Percentiles rank a stretch among this genome's conserved stretches.
These are phyloP conservation scores for Ectropis crepuscularia DNA, from an alignment of 2,888 invertebrate genomes.

Conservation along the genomic window DNA sequence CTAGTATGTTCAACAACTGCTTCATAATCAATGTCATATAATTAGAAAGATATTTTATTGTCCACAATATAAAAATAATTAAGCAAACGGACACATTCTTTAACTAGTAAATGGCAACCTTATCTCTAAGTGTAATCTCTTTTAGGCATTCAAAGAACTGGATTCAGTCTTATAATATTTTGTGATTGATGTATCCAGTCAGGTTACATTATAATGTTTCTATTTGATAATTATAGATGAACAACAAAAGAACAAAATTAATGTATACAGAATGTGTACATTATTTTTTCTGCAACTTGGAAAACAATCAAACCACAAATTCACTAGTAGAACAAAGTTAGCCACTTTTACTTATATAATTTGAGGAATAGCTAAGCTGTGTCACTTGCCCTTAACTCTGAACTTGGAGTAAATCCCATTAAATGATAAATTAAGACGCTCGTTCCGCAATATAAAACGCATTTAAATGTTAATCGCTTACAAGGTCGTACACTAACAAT, in stretches of 20 bases:
- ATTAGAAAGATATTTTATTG: too few relatives aligned
- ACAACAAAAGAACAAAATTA: neutral
- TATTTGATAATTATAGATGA: too few relatives aligned
- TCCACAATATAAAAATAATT: too few relatives aligned
- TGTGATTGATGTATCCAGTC: too few relatives aligned
- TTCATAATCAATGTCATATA: too few relatives aligned
- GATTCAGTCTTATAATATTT: too few relatives aligned
- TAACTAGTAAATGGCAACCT: too few relatives aligned
- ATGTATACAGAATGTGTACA: neutral
- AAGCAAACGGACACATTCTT: too few relatives aligned
- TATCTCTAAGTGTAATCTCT: too few relatives aligned
- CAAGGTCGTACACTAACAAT: slow-evolving; percentile 62
- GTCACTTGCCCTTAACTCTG: slow-evolving; percentile 32
- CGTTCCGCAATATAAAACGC: slow-evolving; percentile 60
- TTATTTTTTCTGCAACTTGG: neutral
- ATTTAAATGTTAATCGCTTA: slow-evolving; percentile 70
- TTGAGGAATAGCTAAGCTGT: slow-evolving; percentile 18
- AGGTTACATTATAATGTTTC: too few relatives aligned
- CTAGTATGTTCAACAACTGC: too few relatives aligned
- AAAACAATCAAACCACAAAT: slow-evolving; percentile 4
- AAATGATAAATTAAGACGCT: slow-evolving; percentile 54
- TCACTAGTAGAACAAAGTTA: slow-evolving; percentile 4
- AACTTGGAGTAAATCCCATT: slow-evolving; percentile 56
- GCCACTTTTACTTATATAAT: slow-evolving; percentile 17
- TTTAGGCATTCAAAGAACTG: too few relatives aligned